Percentiles rank a stretch among this genome's conserved stretches.
phyloP scores from a whole-genome alignment of 2,113 vertebrate genomes.

The Brachyhypopomus gauderio region DNA sequence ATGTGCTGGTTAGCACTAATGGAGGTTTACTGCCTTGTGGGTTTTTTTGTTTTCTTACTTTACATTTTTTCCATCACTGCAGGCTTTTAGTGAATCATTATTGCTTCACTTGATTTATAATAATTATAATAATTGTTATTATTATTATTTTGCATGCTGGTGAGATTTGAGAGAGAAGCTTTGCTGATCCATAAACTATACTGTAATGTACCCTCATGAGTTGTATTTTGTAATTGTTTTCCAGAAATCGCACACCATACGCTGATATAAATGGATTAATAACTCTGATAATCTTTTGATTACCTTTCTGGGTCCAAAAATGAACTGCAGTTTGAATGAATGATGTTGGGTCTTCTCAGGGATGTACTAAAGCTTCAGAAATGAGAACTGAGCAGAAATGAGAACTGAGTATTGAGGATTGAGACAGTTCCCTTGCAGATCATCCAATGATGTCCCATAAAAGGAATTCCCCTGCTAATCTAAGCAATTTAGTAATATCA shows the following conservation, averaged over 20 bases:
- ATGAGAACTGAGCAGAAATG: background rate
- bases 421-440: background rate
- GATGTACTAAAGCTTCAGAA: background rate
- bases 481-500: background rate
- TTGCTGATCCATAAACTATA: background rate
- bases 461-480: constrained; percentile 18
- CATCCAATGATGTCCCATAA: constrained; percentile 15
- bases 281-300: background rate
- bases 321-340: background rate
- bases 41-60: background rate
- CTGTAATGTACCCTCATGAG: background rate
- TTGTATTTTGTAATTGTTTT: background rate
- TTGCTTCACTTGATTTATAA: no score
- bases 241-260: background rate
- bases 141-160: background rate
- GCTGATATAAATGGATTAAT: background rate
- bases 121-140: background rate
- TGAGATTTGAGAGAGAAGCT: background rate
- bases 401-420: no score
- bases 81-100: background rate
- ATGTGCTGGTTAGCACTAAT: background rate
- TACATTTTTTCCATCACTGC: background rate
- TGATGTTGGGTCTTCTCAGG: background rate
- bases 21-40: background rate
- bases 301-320: background rate